Evolutionary conservation across 2,113 vertebrate species (phyloP), one percentile per base, ranked within the genome.

Genomic region (Toxostoma redivivum): DNA sequence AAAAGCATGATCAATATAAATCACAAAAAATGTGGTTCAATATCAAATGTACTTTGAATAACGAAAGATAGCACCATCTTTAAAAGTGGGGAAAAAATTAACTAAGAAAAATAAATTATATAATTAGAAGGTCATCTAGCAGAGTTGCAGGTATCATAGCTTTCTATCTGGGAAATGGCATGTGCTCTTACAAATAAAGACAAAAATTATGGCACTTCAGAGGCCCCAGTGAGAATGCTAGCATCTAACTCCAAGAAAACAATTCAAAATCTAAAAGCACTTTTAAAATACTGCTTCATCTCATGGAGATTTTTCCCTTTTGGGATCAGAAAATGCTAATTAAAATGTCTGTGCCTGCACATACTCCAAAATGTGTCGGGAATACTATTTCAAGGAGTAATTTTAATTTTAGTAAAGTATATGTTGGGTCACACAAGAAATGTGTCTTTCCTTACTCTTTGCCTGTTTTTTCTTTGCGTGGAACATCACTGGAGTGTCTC

Each of bases 401-500:
- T 73, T 86, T 72, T 82, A 31, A 38, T 67, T 81, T 80, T 64
- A 48, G 22, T 22, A 56, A 78, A 66, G 14, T 51, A 5, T 30
- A 4, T 67, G 44, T 50, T 74, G 37, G 81, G 35, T 60, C 53
- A 69, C 27, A 30, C 11, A 66, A 40, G 7, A 71, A 54, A 54
- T 0, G 1, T 25, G 11, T 54, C 40, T 42, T 67, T 44, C 51
- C 40, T 92, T 85, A n/a, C 12, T 65, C 50, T 80, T 80, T 65
- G 24, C 6, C 37, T 0, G 0, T 2, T 31, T 90, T 88, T 80
- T 85, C 11, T 60, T 82, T 47, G 5, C 0, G 0, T 33, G 58
- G 37, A 21, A 38, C 23, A 24, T 14, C 56, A 51, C 24, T 67
- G 15, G 12, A 47, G 15, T 31, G 24, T 5, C 8, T 78, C 14